Evolutionary conservation across 2,888 invertebrate species (phyloP), one percentile per base, ranked within the genome.

Genomic region (Drosophila infuscata): DNA sequence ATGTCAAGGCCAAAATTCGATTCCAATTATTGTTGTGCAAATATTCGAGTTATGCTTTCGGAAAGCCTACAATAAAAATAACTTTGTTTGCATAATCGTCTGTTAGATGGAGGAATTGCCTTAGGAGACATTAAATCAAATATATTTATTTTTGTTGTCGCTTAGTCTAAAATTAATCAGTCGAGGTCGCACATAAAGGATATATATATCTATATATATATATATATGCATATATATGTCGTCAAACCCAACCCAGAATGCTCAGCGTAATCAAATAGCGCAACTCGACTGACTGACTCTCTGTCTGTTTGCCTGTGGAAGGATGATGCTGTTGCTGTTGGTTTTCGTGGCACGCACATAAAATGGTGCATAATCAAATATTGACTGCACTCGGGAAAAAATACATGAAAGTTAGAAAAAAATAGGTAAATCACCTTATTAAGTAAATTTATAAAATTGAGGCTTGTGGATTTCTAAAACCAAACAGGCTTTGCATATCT

Each of bases 321-420:
- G 56, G n/a, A 17, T 52, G 52, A 33, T 60, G 46, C 41, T 51
- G 56, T 61, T 59, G 20, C 36, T 54, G 41, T 52, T 62, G 51
- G 62, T 30, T 51, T 66, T 72, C 20, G 69, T 76, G 57, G 46
- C 38, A 64, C 53, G 70, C 79, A 74, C 80, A 85, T 86, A 88
- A 90, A 88, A 86, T 82, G 72, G 69, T 88, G 81, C 90, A 88
- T 88, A 88, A 82, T 70, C 90, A 90, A 88, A 88, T 90, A 88
- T 88, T 90, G 61, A 77, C 72, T 43, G 33, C 35, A 56, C 54
- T 53, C 3, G 35, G 5, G 25, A 41, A 41, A 41, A 30, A 30
- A 25, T 25, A 25, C 25, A 25, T 25, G 25, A 25, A 25, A 25
- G 25, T 25, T 25, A 25, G 25, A 25, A 41, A 41, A 41, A 41